Evolutionary conservation across 2,888 invertebrate species (phyloP).

Genomic region (Idaea straminata): DNA sequence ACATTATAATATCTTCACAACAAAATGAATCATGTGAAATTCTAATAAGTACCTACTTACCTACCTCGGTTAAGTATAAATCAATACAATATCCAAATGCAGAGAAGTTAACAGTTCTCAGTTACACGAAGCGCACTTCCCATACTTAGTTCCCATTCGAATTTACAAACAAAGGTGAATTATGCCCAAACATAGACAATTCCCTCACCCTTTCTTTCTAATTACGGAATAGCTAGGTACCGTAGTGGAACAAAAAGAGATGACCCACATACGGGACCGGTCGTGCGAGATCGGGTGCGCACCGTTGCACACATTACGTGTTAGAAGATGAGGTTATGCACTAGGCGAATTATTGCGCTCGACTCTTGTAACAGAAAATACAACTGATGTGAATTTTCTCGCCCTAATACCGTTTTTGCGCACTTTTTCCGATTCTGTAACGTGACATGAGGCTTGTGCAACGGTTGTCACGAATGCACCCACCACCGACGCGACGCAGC

Average conservation of each 20-base stretch:
- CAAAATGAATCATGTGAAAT: background rate
- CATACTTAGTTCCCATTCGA: background rate
- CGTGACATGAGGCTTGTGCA: constrained; percentile 58
- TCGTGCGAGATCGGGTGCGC: constrained; percentile 76
- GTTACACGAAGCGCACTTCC: background rate
- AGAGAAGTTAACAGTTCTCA: background rate
- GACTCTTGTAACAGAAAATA: constrained; percentile 63
- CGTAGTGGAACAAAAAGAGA: constrained; percentile 79
- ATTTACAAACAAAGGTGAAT: constrained; percentile 1
- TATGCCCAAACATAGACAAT: constrained; percentile 22
- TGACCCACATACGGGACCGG: constrained; percentile 78
- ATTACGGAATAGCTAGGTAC: constrained; percentile 65
- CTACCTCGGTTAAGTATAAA: background rate
- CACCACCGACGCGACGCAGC: constrained; percentile 29
- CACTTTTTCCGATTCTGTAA: constrained; percentile 66
- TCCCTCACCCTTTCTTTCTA: constrained; percentile 68
- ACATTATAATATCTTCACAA: background rate
- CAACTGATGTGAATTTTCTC: constrained; percentile 76
- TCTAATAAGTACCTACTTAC: background rate
- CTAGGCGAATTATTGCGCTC: constrained; percentile 49
- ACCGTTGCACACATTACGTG: constrained; percentile 77
- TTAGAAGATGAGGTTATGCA: constrained; percentile 75
- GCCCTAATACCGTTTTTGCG: constrained; percentile 73
- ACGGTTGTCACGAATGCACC: constrained; percentile 45
- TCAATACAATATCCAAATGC: background rate